phyloP scores from a whole-genome alignment of 2,888 invertebrate genomes.

The Xanthia togata region DNA sequence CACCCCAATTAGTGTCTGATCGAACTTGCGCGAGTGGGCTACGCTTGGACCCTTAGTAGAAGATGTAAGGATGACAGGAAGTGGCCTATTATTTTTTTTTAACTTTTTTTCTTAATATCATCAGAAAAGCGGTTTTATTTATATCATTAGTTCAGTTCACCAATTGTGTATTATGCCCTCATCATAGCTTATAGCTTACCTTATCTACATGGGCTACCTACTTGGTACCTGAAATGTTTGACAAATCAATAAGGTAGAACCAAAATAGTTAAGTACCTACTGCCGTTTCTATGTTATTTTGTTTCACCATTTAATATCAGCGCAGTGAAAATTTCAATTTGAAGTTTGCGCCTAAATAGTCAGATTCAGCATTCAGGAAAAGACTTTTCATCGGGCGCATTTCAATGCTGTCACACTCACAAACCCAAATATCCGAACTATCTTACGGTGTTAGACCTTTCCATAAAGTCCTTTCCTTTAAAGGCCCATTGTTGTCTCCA shows the following conservation, averaged over 20 bases:
- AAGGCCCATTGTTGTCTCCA: conserved; percentile 48
- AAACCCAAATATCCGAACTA: conserved; percentile 4
- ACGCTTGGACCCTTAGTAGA: conserved; percentile 56
- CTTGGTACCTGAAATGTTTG: background rate
- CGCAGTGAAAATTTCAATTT: too few species aligned
- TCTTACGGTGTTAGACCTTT: conserved; percentile 1
- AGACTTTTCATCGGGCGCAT: background rate
- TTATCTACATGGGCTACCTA: background rate
- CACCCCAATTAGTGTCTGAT: conserved; percentile 81
- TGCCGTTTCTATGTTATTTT: background rate
- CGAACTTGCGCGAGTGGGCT: conserved; percentile 68
- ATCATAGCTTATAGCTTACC: background rate
- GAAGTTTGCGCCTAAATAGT: background rate
- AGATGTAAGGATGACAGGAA: conserved; percentile 52
- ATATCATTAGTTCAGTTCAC: background rate
- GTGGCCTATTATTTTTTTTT: conserved; percentile 10
- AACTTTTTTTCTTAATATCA: background rate
- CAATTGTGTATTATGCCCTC: background rate
- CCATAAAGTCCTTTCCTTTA: background rate
- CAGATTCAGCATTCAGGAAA: background rate
- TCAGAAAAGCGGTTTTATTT: background rate
- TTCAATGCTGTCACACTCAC: background rate
- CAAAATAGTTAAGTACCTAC: background rate
- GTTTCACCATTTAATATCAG: background rate
- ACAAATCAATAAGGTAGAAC: background rate